Percentiles rank a stretch among this genome's conserved stretches.
phyloP scores from a whole-genome alignment of 2,113 vertebrate genomes.

The Piaya cayana region DNA sequence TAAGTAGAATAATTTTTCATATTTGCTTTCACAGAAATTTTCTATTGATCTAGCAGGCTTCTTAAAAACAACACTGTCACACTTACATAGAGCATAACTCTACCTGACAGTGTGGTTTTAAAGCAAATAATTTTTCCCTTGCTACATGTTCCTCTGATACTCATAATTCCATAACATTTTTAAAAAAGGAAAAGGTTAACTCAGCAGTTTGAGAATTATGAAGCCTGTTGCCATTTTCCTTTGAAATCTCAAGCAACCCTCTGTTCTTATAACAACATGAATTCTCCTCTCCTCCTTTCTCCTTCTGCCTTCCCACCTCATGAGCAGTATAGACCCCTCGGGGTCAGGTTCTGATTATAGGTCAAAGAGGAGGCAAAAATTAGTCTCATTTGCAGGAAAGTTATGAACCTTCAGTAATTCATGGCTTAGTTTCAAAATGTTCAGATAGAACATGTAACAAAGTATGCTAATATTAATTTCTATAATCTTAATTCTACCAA shows the following conservation, averaged over 20 bases:
- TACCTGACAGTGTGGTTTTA: not conserved
- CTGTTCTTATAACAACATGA: not conserved
- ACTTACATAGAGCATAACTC: not conserved
- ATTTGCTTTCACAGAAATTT: not conserved
- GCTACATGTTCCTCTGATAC: not conserved
- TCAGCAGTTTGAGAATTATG: not conserved
- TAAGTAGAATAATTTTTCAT: not conserved
- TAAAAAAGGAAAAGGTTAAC: not conserved
- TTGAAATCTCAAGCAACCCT: not conserved
- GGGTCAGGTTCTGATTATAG: not conserved
- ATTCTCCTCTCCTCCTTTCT: accelerated
- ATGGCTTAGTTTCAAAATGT: not conserved
- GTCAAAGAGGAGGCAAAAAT: not conserved
- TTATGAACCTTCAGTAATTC: not conserved
- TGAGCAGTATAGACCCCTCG: not conserved
- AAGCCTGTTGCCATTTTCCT: not conserved
- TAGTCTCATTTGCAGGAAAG: not conserved
- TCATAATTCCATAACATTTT: not conserved
- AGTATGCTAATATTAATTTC: not conserved
- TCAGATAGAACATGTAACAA: not conserved
- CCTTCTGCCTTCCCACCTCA: not conserved
- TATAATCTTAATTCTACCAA: not conserved
- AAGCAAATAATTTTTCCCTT: not conserved
- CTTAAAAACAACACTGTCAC: not conserved
- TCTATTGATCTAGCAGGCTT: not conserved